phyloP scores from a whole-genome alignment of 2,888 invertebrate species.

The Dermolepida albohirtum region DNA sequence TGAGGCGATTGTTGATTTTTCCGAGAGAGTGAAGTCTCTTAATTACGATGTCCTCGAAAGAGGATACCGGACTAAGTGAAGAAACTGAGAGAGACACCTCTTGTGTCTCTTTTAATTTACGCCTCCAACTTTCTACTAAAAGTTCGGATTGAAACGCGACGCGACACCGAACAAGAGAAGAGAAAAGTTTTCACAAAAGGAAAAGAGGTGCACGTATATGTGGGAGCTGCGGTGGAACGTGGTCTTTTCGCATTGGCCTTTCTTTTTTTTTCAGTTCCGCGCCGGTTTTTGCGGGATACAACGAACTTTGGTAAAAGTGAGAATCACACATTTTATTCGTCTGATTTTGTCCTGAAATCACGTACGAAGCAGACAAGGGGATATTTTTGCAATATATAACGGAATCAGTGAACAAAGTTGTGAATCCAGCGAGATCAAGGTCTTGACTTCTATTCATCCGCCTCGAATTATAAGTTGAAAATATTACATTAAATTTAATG shows the following conservation, averaged over 20 bases:
- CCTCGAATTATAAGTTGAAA: conserved; percentile 4
- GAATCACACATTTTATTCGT: conserved; percentile 29
- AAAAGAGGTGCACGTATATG: conserved; percentile 9
- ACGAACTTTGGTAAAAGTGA: conserved; percentile 33
- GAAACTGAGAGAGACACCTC: conserved; percentile 39
- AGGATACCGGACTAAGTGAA: conserved; percentile 11
- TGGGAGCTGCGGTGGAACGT: conserved; percentile 23
- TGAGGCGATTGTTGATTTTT: conserved; percentile 49
- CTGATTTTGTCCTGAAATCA: conserved; percentile 28
- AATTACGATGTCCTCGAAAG: conserved; percentile 43
- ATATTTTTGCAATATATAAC: conserved; percentile 49
- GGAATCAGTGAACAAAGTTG: conserved; percentile 41
- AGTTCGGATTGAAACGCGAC: conserved; percentile 13
- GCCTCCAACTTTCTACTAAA: conserved; percentile 26
- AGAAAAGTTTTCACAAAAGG: background rate
- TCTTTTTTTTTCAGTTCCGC: conserved; percentile 5
- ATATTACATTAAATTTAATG: no score
- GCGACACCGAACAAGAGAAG: conserved; percentile 1
- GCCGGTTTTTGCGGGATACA: conserved; percentile 34
- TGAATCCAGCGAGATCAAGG: conserved; percentile 24
- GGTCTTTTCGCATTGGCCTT: conserved; percentile 1
- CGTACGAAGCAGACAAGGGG: conserved; percentile 39
- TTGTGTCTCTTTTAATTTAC: conserved; percentile 40
- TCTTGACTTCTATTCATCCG: conserved; percentile 16
- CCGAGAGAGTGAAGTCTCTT: conserved; percentile 45